Base-by-base conservation (phyloP, 2,113 vertebrate species). In the Ibidorhyncha struthersii region DNA sequence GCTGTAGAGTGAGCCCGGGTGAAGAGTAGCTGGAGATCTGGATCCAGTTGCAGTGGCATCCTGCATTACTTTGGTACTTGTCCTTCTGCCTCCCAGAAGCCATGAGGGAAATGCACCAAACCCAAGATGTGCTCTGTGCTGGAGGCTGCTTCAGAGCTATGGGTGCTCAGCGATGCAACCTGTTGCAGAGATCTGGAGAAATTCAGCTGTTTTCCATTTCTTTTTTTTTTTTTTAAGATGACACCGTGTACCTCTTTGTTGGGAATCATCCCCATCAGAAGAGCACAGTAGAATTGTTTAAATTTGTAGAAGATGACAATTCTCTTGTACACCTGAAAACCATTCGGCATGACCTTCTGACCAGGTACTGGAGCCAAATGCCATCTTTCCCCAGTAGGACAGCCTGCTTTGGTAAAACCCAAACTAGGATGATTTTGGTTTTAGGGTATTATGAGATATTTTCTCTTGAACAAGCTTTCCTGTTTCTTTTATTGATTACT, bases 261-360 rank as follows among this genome's bases (percentile, higher is more conserved):
- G 99, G 99, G 85, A 99, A 98, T 98, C 99, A 99, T 89, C 99
- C 99, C 87, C 94, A 98, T 34, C 88, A 93, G 65, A 98, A 98
- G 82, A 99, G 98, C 93, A 99, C 99, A 5, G 97, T 99, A 34
- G 99, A 99, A 90, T 79, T 99, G 79, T 99, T 99, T 96, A 98
- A 93, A 92, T 99, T 99, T 97, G 83, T 98, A 34, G 98, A 99
- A 76, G 98, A 99, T 16, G 98, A 99, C n/a, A 96, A 79, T 85
- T 97, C 98, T 92, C 98, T 99, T 27, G 18, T 97, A 34, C 98
- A 99, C 90, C 70, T 99, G 95, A 99, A 99, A 98, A 99, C 99
- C 21, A 96, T 99, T 90, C 98, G 72, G 63, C 99, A 99, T 0
- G 97, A 99, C 50, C 98, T 99, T 69, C 98, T 99, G 53, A 17